Evolutionary conservation across 2,113 vertebrate species (phyloP), one percentile per base, ranked within the genome.

Genomic region (Aegotheles bennettii): DNA sequence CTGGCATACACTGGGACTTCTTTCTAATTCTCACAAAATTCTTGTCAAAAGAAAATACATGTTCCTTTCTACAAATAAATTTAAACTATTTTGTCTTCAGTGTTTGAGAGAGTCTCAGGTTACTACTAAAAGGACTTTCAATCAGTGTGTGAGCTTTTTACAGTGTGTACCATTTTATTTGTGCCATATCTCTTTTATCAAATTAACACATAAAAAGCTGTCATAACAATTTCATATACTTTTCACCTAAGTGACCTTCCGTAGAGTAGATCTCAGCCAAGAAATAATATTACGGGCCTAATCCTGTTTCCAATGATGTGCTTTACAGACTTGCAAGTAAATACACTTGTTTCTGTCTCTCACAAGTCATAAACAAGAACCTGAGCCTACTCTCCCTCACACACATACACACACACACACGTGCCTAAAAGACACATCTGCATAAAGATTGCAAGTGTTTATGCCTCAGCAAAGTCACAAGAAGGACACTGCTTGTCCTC

Each of bases 201-300:
- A 93, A 96, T 96, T 95, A 96, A 89, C 80, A 87, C 88, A 87
- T 91, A 91, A 80, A 96, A 87, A 80, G 50, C 88, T 92, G 77
- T 83, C 93, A 92, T 68, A 89, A 94, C 67, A 77, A 77, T 96
- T 85, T 77, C 89, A 80, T 59, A 74, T 90, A 57, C n/a, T 95
- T 92, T 92, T 93, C 90, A 93, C 87, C 80, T 38, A 59, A 70
- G 60, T 48, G 84, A 92, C 91, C 69, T 76, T 87, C 71, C 77
- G 25, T n/a, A 73, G 51, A 68, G 83, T 29, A 93, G 81, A 68
- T 91, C 63, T 91, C 9, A 13, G 47, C 86, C 64, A 86, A 95
- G 71, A 56, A 96, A 95, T 84, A 90, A 69, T 68, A 79, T 94
- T 83, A 76, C 42, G 93, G 85, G 31, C 42, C 83, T 94, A 92